Conservation (phyloP, 1,140 invertebrate genomes). For the Sycophaga agraensis region DNA sequence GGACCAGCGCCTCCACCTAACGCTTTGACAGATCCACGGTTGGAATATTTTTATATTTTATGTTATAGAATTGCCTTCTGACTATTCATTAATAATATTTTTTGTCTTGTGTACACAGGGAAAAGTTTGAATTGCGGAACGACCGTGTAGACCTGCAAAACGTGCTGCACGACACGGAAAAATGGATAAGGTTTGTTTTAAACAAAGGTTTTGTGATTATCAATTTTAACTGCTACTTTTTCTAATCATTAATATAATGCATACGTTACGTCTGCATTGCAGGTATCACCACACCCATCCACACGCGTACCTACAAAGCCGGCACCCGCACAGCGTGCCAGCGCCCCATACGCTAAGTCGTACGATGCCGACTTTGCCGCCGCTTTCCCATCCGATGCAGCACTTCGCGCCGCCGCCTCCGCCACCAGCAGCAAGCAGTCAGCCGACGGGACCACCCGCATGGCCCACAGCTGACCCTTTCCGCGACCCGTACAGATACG, state of each 20-base stretch:
- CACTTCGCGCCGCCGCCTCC: slow-evolving; percentile 60
- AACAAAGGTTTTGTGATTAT: not conserved
- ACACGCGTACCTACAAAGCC: slow-evolving; percentile 45
- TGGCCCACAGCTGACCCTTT: slow-evolving; percentile 65
- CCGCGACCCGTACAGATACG: slow-evolving; percentile 69
- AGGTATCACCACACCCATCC: slow-evolving; percentile 48
- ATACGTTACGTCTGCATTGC: not conserved
- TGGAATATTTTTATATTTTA: too few species aligned
- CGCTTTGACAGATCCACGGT: slow-evolving; percentile 51
- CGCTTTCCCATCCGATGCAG: slow-evolving; percentile 55
- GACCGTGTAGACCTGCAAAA: slow-evolving; percentile 25
- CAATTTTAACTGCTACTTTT: not conserved
- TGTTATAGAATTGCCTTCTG: not conserved
- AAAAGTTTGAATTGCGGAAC: slow-evolving; percentile 26
- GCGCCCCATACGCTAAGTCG: slow-evolving; percentile 55
- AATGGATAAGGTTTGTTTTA: slow-evolving; percentile 28
- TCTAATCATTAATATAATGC: not conserved
- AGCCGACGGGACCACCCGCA: slow-evolving; percentile 41
- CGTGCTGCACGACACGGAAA: slow-evolving; percentile 24
- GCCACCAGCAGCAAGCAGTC: slow-evolving; percentile 43
- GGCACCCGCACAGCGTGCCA: slow-evolving; percentile 52
- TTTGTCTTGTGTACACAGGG: slow-evolving; percentile 1
- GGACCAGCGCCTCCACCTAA: slow-evolving; percentile 42
- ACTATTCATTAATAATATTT: not conserved
- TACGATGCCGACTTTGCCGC: slow-evolving; percentile 45